These are phyloP conservation scores for Enteromius argenteus DNA, from an alignment of 2,797 vertebrate genomes.

Conservation along the genomic window DNA sequence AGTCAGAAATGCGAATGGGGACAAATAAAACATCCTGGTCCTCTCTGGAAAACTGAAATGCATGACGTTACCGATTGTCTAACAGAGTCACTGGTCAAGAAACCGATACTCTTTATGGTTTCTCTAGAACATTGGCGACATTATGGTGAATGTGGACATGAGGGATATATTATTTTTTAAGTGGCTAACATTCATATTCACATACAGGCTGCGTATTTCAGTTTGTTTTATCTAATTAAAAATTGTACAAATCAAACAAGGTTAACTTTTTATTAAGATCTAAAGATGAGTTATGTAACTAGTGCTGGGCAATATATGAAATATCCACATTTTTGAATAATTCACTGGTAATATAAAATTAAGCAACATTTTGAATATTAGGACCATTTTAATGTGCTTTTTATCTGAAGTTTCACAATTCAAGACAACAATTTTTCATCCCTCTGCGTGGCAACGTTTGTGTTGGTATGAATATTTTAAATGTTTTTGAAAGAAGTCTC, in stretches of 20 bases:
- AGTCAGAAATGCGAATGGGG: neutral
- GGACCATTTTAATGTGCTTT: neutral
- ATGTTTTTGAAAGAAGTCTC: too few species aligned
- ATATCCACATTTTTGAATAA: neutral
- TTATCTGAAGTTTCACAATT: neutral
- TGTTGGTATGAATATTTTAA: neutral
- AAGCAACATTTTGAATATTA: neutral
- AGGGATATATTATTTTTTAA: neutral
- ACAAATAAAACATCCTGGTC: neutral
- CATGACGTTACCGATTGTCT: neutral
- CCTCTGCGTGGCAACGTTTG: neutral
- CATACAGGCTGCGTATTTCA: neutral
- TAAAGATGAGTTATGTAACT: neutral
- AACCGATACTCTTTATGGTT: neutral
- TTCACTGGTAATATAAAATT: neutral
- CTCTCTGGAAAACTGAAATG: neutral
- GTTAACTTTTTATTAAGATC: neutral
- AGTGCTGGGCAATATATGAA: neutral
- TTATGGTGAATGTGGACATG: neutral
- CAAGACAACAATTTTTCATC: neutral
- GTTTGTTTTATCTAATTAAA: conserved; percentile 18
- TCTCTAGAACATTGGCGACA: neutral
- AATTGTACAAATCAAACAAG: neutral
- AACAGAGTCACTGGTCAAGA: neutral
- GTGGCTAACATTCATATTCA: neutral